phyloP scores from a whole-genome alignment of 2,797 vertebrate genomes.

The Melopsittacus undulatus region DNA sequence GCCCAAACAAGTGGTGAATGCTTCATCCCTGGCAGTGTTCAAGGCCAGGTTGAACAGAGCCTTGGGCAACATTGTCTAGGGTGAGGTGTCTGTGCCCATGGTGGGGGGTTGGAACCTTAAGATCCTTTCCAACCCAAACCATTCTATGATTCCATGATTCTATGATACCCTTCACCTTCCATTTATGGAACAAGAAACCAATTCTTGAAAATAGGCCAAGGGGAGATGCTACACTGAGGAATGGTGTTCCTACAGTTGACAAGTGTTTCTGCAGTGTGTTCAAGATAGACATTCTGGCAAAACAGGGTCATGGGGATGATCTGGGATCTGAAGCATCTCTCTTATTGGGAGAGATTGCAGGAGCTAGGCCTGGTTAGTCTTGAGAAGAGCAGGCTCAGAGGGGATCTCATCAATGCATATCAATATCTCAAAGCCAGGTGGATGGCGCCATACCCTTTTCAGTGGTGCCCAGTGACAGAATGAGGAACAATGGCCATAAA shows the following conservation, averaged over 20 bases:
- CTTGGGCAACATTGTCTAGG: too few relatives aligned
- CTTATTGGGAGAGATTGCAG: background rate
- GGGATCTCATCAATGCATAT: background rate
- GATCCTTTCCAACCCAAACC: too few relatives aligned
- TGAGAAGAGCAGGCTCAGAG: background rate
- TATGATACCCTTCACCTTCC: background rate
- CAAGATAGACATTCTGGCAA: background rate
- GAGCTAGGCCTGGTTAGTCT: background rate
- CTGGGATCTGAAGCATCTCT: background rate
- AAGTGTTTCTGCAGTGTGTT: background rate
- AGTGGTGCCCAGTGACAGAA: background rate
- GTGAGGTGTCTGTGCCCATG: too few relatives aligned
- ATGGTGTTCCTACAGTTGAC: background rate
- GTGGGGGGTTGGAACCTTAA: too few relatives aligned
- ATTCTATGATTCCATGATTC: background rate
- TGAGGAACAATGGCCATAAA: too few relatives aligned
- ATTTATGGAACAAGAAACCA: accelerated
- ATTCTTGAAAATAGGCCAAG: accelerated
- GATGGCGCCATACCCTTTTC: background rate
- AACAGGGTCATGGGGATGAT: background rate
- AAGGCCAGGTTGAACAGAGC: too few relatives aligned
- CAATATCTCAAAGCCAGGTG: background rate
- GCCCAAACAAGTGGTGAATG: too few relatives aligned
- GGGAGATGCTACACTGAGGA: accelerated
- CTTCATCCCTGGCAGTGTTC: too few relatives aligned